Percentiles rank a stretch among this genome's conserved stretches.
phyloP scores from a whole-genome alignment of 1,140 invertebrate genomes.

The Andrena cerasifolii region DNA sequence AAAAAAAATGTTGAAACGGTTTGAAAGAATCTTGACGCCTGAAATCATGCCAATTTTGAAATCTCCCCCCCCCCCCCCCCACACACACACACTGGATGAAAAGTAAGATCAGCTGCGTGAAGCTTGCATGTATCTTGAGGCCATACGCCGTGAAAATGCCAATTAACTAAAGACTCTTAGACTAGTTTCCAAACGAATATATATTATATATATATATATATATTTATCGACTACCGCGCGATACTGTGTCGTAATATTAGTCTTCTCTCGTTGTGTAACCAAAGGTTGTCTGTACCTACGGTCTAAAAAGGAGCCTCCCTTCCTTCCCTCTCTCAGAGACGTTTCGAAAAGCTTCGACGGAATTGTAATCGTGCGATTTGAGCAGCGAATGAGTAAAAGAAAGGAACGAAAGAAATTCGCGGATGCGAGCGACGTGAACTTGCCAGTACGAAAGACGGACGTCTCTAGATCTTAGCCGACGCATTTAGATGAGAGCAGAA shows the following conservation, averaged over 20 bases:
- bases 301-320: slow-evolving; percentile 49
- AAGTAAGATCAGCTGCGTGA: slow-evolving; percentile 13
- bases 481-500: slow-evolving; percentile 26
- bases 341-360: slow-evolving; percentile 47
- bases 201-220: slow-evolving; percentile 51
- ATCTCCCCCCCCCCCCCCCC: background rate
- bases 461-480: slow-evolving; percentile 31
- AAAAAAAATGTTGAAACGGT: too few species aligned
- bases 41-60: too few species aligned
- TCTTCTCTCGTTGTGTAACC: slow-evolving; percentile 67
- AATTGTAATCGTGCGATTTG: slow-evolving; percentile 26
- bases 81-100: background rate
- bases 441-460: slow-evolving; percentile 53
- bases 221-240: slow-evolving; percentile 57
- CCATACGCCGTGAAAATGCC: slow-evolving; percentile 77
- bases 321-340: slow-evolving; percentile 41
- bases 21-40: too few species aligned
- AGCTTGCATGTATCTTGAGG: slow-evolving; percentile 65
- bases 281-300: slow-evolving; percentile 69
- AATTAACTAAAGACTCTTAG: slow-evolving; percentile 79
- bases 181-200: slow-evolving; percentile 61
- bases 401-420: slow-evolving; percentile 25
- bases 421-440: slow-evolving; percentile 52
- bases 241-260: slow-evolving; percentile 68
- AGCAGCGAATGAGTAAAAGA: too few species aligned